Base-by-base conservation (phyloP, 2,797 vertebrate genomes). In the Synaphobranchus kaupii region DNA sequence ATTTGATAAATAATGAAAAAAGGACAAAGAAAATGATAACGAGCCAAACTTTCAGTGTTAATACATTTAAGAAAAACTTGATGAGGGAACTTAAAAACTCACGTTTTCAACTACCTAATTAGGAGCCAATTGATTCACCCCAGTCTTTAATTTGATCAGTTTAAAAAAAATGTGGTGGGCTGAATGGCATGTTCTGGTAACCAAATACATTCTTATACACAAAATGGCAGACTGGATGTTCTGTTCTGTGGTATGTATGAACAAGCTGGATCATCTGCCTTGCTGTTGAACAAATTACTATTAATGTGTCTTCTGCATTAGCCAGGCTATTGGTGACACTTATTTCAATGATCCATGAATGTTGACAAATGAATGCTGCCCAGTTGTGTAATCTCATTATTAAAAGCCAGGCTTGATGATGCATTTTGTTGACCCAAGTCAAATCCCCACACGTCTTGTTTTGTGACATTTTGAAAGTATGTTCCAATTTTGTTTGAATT, bases 391-490 rank as follows among this genome's bases (percentile, higher is more conserved):
- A 81, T 81, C 22, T 12, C 73, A 78, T 81, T 81, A 78, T 81
- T 81, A 81, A 81, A 81, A 81, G 78, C 78, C 78, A 81, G 22
- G 25, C 44, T 10, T 81, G 78, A 81, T 48, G 78, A 81, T 50
- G 44, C 20, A 81, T 81, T 81, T 81, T 81, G 78, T 48, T n/a
- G 44, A 81, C 20, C 25, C 10, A n/a, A 7, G 2, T 20, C 78
- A 81, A 48, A 48, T 81, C n/a, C 13, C 78, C 1, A 48, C 34
- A 39, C 34, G 8, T 81, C 44, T 48, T n/a, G 78, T 47, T 48
- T 81, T 48, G 78, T n/a, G 44, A 81, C 44, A 81, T 81, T 48
- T 66, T 50, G 2, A 81, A 81, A 81, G 47, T 25, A 80, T 25
- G 78, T n/a, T 20, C 17, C 9, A 80, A 47, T 25, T 80, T 48